Conservation (phyloP, 2,113 vertebrate species). For the Tauraco erythrolophus region DNA sequence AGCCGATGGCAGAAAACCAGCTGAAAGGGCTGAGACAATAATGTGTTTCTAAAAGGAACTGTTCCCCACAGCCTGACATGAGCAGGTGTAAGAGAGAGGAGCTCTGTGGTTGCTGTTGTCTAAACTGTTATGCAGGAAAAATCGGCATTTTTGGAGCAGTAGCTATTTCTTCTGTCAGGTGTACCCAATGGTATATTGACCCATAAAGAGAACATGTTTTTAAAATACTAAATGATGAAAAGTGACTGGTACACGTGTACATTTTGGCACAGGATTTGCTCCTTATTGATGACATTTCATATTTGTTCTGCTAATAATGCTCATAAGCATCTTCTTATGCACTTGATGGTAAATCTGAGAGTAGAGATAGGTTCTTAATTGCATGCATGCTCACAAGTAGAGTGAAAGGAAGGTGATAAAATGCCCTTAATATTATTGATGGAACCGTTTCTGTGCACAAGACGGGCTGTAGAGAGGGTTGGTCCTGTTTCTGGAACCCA, state of each 20-base stretch:
- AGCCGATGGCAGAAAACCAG: background rate
- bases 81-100: background rate
- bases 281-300: background rate
- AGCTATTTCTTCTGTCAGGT: background rate
- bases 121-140: background rate
- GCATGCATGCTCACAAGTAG: accelerated
- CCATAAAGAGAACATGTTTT: background rate
- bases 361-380: background rate
- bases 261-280: background rate
- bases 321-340: accelerated
- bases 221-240: background rate
- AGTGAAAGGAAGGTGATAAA: background rate
- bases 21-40: background rate
- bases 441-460: background rate
- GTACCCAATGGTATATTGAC: background rate
- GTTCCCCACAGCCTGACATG: background rate
- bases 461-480: background rate
- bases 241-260: background rate
- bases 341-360: background rate
- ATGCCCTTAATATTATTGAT: background rate
- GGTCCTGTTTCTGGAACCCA: background rate
- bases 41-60: background rate
- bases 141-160: background rate
- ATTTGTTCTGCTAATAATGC: background rate
- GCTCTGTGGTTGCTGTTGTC: background rate